Evolutionary conservation across 1,140 invertebrate genomes (phyloP).

Genomic region (Anadara kagoshimensis): DNA sequence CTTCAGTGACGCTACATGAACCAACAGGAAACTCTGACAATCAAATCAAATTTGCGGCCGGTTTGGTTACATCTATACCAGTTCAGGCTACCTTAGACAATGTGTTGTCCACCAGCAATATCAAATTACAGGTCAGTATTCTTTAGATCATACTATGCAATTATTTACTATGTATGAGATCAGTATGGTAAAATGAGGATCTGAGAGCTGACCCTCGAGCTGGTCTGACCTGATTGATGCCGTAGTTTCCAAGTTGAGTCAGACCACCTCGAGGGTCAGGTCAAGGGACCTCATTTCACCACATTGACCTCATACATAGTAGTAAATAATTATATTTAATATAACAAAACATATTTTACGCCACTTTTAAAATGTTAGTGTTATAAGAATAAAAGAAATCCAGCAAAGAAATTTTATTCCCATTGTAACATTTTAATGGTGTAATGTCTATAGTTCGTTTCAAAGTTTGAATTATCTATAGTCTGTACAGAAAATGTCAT

Average conservation of each 20-base stretch:
- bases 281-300: neutral
- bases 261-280: neutral
- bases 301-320: neutral
- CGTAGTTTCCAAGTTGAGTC: neutral
- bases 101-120: conserved; percentile 81
- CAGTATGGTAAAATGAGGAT: neutral
- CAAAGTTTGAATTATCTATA: too few relatives aligned
- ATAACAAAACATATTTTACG: too few relatives aligned
- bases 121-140: conserved; percentile 83
- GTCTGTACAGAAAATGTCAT: too few relatives aligned
- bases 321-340: neutral
- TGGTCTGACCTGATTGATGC: too few relatives aligned
- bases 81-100: conserved; percentile 90
- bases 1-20: conserved; percentile 87
- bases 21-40: conserved; percentile 88
- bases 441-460: too few relatives aligned
- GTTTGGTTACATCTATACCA: conserved; percentile 88
- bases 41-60: conserved; percentile 94
- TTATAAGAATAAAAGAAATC: too few relatives aligned
- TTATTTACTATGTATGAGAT: too few relatives aligned
- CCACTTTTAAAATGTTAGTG: too few relatives aligned
- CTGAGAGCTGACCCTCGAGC: neutral
- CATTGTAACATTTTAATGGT: too few relatives aligned
- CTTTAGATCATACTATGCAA: neutral
- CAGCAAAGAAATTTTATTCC: too few relatives aligned